Evolutionary conservation across 2,888 invertebrate genomes (phyloP).

Genomic region (Argyresthia albistria): DNA sequence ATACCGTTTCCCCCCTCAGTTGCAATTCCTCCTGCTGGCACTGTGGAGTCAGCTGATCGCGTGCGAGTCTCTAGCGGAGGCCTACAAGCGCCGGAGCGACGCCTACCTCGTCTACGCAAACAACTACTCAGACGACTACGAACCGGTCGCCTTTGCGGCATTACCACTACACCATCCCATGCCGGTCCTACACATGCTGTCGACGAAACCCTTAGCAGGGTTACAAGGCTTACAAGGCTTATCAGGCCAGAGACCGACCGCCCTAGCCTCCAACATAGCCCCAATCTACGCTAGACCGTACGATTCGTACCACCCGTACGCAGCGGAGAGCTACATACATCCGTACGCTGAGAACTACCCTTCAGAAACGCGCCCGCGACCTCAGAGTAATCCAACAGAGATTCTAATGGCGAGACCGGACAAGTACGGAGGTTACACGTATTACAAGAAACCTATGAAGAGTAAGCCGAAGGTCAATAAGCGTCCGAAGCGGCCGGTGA

Average conservation of each 20-base stretch:
- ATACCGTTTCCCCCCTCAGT: background rate
- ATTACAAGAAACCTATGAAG: slow-evolving; percentile 24
- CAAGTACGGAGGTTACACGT: slow-evolving; percentile 42
- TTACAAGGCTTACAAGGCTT: no score
- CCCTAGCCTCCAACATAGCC: slow-evolving; percentile 4
- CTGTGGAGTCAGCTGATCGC: background rate
- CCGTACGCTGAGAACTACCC: background rate
- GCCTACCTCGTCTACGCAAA: slow-evolving; percentile 25
- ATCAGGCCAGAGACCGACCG: slow-evolving; percentile 7
- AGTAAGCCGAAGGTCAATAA: slow-evolving; percentile 12
- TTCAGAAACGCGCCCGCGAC: slow-evolving; percentile 3
- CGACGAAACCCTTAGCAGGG: slow-evolving; percentile 21
- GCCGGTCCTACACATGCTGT: slow-evolving; percentile 38
- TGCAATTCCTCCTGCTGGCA: background rate
- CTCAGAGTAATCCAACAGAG: slow-evolving; percentile 18
- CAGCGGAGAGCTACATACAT: background rate
- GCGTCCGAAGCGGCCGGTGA: slow-evolving; percentile 24
- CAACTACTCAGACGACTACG: slow-evolving; percentile 30
- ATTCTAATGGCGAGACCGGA: slow-evolving; percentile 49
- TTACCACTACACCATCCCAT: slow-evolving; percentile 45
- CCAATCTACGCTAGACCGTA: slow-evolving; percentile 3
- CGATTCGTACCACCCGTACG: background rate
- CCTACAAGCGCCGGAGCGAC: slow-evolving; percentile 25
- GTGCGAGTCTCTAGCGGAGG: background rate
- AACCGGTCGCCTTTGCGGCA: slow-evolving; percentile 42